Evolutionary conservation across 92 coral and sea anemone genomes (phyloP), one percentile per base, ranked within the genome.

Genomic region (Phenganax stokvisi): DNA sequence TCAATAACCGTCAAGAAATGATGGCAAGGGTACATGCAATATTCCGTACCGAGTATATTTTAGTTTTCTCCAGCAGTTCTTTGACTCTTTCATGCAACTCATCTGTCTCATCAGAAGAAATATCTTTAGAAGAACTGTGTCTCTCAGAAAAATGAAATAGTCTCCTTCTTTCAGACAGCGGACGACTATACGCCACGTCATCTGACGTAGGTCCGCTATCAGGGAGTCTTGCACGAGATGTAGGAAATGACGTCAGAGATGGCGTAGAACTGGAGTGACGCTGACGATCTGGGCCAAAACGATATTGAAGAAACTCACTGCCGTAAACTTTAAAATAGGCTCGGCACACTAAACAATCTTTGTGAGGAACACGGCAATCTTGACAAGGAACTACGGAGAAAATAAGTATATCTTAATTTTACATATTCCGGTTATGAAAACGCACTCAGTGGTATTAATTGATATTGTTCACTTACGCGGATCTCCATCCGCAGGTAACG

Each of bases 251-350:
- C 6, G 88, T 85, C 86, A 86, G 86, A 5, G 89, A 71, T 54
- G 96, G 97, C 7, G 91, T 89, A 16, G 97, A 92, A 31, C 86
- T 69, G 7, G 98, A 87, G 62, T 91, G 87, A 51, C 80, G 77
- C 70, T 88, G 97, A 10, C 81, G 83, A 28, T 51, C 88, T 31
- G 85, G 85, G n/a, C 91, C 85, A 83, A 94, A 94, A 15, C 98
- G 86, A 72, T 94, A 88, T 81, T 89, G 90, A 55, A 94, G 83
- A 77, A 94, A 94, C 20, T 94, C 96, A 57, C 83, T 89, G 60
- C 98, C 98, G 66, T 90, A 94, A 8, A 94, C 98, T 86, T 94
- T 94, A 81, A 84, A 85, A 81, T 94, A 94, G 0, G 98, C 98
- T 71, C 92, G 98, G 70, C 98, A 94, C 6, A 94, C 98, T 58